A percentile compares a stretch with the other conserved stretches of the same genome.
Evolutionary conservation across 1,140 invertebrate species (phyloP).

Genomic region (Bombus waltoni): DNA sequence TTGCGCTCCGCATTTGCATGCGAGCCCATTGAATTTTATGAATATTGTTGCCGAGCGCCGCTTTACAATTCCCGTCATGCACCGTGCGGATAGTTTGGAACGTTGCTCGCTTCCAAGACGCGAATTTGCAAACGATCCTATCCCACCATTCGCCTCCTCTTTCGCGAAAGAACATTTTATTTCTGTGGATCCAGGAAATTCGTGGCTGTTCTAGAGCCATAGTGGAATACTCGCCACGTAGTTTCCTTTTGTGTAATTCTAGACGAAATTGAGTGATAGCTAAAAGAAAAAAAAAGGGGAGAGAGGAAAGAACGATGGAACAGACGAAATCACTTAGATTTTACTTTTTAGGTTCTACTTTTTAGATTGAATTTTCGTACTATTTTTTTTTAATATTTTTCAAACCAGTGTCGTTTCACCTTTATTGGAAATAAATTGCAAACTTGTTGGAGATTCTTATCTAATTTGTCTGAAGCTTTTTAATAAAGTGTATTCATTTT

Average conservation of each 20-base stretch:
- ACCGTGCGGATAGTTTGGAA: neutral
- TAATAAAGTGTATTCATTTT: no score
- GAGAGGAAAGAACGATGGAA: no score
- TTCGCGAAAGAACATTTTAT: neutral
- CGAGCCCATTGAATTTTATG: constrained; percentile 39
- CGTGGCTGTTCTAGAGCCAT: no score
- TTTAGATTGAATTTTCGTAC: no score
- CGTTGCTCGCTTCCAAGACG: constrained; percentile 13
- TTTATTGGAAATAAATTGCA: no score
- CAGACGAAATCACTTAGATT: no score
- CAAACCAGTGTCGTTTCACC: no score
- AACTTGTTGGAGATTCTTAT: no score
- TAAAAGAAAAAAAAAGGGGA: neutral
- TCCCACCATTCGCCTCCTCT: neutral
- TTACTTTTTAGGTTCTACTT: neutral
- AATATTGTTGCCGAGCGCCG: constrained; percentile 37
- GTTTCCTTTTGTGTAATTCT: neutral
- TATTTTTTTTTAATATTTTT: no score
- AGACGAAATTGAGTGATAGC: neutral
- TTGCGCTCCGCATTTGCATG: neutral
- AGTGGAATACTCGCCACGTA: neutral
- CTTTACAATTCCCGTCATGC: constrained; percentile 33
- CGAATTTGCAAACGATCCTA: constrained; percentile 30
- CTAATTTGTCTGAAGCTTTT: no score
- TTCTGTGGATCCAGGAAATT: neutral